Conservation (phyloP, 2,888 invertebrate genomes). For the Cephus pygmeus region DNA sequence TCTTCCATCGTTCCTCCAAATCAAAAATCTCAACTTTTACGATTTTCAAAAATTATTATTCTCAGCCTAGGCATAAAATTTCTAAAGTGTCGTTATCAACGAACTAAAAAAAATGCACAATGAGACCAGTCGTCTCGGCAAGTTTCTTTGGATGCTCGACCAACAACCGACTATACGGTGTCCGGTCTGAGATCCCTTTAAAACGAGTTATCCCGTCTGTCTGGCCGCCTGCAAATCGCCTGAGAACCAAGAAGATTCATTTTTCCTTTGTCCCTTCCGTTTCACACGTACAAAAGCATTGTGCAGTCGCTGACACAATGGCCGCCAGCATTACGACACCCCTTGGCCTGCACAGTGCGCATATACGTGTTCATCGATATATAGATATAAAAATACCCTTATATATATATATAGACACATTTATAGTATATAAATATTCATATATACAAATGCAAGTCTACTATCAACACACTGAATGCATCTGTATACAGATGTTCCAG, state of each 20-base stretch:
- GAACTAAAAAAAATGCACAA: background rate
- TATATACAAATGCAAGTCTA: conserved; percentile 15
- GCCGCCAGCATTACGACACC: conserved; percentile 39
- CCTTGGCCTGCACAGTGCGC: background rate
- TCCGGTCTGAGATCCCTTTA: conserved; percentile 46
- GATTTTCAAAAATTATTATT: background rate
- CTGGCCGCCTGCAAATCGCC: conserved; percentile 51
- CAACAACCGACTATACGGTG: conserved; percentile 1
- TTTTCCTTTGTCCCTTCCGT: conserved; percentile 56
- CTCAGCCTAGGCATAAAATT: background rate
- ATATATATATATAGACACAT: conserved; percentile 31
- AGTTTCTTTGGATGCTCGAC: conserved; percentile 1
- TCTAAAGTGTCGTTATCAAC: background rate
- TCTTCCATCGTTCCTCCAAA: background rate
- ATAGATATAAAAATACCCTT: too few species aligned
- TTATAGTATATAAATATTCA: conserved; percentile 22
- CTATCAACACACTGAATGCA: background rate
- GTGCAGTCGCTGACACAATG: conserved; percentile 43
- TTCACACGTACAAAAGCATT: conserved; percentile 51
- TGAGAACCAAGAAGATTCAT: conserved; percentile 59
- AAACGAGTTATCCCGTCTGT: conserved; percentile 55
- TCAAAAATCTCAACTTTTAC: background rate
- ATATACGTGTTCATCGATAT: too few species aligned
- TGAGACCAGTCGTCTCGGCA: background rate
- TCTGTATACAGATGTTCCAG: background rate